Percentiles rank a stretch among this genome's conserved stretches.
Conservation (phyloP, 2,797 vertebrate species). For the Furcifer pardalis region DNA sequence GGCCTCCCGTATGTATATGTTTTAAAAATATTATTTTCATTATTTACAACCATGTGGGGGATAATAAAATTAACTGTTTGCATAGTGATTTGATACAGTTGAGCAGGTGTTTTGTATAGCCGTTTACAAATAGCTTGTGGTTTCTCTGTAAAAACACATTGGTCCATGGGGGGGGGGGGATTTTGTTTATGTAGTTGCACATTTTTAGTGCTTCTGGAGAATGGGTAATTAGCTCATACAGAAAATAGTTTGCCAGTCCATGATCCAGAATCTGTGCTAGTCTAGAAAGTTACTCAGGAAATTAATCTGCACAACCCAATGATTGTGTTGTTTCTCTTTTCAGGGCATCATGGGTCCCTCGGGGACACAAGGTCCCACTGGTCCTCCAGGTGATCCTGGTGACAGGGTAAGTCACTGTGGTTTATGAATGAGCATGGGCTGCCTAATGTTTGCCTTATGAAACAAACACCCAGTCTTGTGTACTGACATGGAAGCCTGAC, state of each 20-base stretch:
- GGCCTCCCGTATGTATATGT: constrained; percentile 87
- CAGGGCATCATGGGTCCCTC: constrained; percentile 95
- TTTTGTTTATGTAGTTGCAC: not conserved
- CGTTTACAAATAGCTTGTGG: not conserved
- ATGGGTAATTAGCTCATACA: not conserved
- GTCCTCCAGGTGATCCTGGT: constrained; percentile 90
- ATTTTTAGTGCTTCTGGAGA: constrained; percentile 12
- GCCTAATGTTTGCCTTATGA: not conserved
- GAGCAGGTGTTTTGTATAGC: not conserved
- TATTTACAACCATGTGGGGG: not conserved
- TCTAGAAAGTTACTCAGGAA: constrained; percentile 7
- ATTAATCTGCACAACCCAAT: constrained; percentile 25
- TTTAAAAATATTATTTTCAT: not conserved
- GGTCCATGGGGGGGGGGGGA: not conserved
- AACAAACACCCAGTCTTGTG: not conserved
- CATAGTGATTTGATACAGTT: not conserved
- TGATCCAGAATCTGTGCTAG: constrained; percentile 1
- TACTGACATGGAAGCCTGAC: not conserved
- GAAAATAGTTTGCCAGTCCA: not conserved
- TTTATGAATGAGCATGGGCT: not conserved
- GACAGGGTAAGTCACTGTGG: constrained; percentile 86
- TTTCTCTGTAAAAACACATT: constrained; percentile 4
- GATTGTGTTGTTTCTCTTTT: constrained; percentile 55
- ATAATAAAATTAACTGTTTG: not conserved
- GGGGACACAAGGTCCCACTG: constrained; percentile 91